Base-by-base conservation (phyloP, 2,888 invertebrate genomes). In the Cryptosula pallasiana region DNA sequence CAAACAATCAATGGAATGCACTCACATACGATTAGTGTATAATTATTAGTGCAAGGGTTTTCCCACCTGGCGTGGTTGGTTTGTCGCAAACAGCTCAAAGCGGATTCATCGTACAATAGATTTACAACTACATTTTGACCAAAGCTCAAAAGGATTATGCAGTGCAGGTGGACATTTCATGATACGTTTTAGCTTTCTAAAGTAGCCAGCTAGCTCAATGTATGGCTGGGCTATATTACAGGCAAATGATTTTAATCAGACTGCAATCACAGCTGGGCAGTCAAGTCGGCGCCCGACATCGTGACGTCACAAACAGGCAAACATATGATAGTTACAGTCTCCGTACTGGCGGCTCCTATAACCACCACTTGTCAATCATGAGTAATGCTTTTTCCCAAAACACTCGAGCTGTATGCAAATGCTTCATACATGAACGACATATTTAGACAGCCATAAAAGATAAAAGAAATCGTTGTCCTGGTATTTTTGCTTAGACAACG, bases 361-460 rank as follows among this genome's bases (percentile, higher is more conserved):
- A 32, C 9, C 29, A 63, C 32, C 13, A 32, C 13, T 29, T 63
- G 63, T 63, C 63, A 63, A 63, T 63, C 34, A 34, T 63, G 63
- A 63, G 63, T 63, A 63, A 63, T 63, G 63, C 63, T 63, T 32
- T 27, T 63, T 63, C 63, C 63, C 63, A 63, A 63, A 63, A 63
- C 63, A 63, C 63, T 63, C 27, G 63, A 63, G 63, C 63, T 16
- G 13, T 32, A 63, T 63, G 63, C 34, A 63, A 63, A 63, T 63
- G 29, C 13, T 63, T 27, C 25, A 25, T 29, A 57, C 25, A 63
- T 29, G 63, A 55, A 32, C 32, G 13, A 32, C 32, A 63, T 63
- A 25, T 63, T 29, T 20, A 63, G 29, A 57, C 57, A 57, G 27
- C 3, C 25, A 32, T 63, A n/a, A n/a, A n/a, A n/a, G n/a, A n/a